Base-by-base conservation (phyloP, 2,888 invertebrate species). In the Xestoiulus laeticollis region DNA sequence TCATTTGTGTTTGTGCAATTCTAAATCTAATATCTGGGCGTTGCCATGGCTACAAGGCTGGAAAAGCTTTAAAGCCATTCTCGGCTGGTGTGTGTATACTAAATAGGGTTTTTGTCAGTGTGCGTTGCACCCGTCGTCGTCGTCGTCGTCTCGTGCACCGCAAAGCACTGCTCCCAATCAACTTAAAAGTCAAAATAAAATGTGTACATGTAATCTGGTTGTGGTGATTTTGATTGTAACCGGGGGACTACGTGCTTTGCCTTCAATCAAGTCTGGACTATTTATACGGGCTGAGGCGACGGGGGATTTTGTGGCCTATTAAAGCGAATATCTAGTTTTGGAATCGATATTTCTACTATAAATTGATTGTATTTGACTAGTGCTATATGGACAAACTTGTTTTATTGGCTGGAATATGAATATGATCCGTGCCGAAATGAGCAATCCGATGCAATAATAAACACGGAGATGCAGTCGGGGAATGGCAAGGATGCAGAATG, bases 1-100 rank as follows among this genome's bases (percentile, higher is more conserved):
- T 68, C 68, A 68, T 68, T 68, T 68, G 68, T 68, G 68, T 68
- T 68, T 68, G 68, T 68, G 68, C 68, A 68, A 68, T 68, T 68
- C 68, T 68, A 68, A 68, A 68, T 68, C 26, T 68, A 68, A 68
- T 19, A 68, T 68, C 26, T 68, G 68, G 68, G 68, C 8, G 68
- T 68, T 68, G 68, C 68, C 68, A 68, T 68, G 68, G 68, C 68
- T 68, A 68, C 68, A 26, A 22, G 68, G 68, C 68, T 68, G 68
- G 68, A 22, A 68, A 68, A 68, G 68, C 68, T 68, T 68, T 68
- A 68, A 68, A 68, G 68, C 68, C 68, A 68, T 68, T 68, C 68
- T 68, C 68, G 68, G 68, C 4, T 26, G 22, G 68, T 68, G 68
- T 16, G 12, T 22, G 68, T 26, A n/a, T n/a, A 26, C 68, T 68